These are phyloP conservation scores for Troilus luridus DNA, from an alignment of 2,888 invertebrate species.

Conservation along the genomic window DNA sequence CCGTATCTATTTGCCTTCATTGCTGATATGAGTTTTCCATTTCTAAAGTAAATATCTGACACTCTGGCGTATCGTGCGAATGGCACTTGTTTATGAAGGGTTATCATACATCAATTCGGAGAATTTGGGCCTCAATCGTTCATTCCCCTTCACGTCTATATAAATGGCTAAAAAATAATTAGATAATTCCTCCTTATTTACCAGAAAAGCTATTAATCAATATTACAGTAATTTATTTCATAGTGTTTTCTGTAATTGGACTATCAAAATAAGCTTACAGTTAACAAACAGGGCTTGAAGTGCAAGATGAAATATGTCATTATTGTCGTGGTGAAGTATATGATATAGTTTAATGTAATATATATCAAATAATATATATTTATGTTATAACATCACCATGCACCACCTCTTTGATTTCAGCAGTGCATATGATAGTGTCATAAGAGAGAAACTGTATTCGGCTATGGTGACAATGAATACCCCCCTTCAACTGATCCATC, in stretches of 20 bases:
- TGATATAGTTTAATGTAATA: too few species aligned
- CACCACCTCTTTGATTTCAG: too few species aligned
- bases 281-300: too few species aligned
- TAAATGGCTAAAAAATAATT: not conserved
- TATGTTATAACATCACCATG: too few species aligned
- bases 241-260: not conserved
- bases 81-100: not conserved
- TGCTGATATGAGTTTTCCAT: conserved; percentile 28
- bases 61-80: not conserved
- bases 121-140: not conserved
- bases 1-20: conserved; percentile 28
- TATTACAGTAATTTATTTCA: not conserved
- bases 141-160: not conserved
- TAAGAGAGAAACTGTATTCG: too few species aligned
- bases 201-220: not conserved
- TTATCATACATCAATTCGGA: not conserved
- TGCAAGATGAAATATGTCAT: too few species aligned
- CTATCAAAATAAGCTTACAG: not conserved
- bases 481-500: too few species aligned
- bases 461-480: too few species aligned
- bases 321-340: too few species aligned
- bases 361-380: too few species aligned
- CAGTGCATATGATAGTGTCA: too few species aligned
- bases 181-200: not conserved
- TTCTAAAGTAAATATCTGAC: conserved; percentile 20